Evolutionary conservation across 1,140 invertebrate species (phyloP).

Genomic region (Antheraea pernyi): DNA sequence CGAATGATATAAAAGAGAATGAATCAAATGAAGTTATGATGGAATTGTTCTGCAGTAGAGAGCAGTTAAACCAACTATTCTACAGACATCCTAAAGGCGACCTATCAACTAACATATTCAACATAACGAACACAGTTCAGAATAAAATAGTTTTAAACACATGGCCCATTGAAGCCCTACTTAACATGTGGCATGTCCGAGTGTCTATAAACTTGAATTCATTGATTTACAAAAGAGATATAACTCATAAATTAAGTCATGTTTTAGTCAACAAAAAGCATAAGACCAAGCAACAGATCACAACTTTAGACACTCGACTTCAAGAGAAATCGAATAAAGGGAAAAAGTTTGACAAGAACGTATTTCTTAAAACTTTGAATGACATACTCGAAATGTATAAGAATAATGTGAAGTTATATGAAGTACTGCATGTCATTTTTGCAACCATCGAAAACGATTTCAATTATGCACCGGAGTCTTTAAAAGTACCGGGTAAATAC

Average conservation of each 20-base stretch:
- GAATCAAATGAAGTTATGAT: constrained; percentile 29
- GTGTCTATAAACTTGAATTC: neutral
- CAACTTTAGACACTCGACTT: constrained; percentile 25
- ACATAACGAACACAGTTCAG: constrained; percentile 17
- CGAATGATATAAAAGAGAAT: neutral
- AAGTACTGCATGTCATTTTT: neutral
- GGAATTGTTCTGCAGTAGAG: constrained; percentile 43
- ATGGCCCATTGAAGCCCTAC: constrained; percentile 1
- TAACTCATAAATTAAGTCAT: constrained; percentile 37
- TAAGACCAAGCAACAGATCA: neutral
- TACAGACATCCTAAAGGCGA: constrained; percentile 34
- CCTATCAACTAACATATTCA: constrained; percentile 45
- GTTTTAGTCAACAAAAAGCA: constrained; percentile 43
- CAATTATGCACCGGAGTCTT: neutral
- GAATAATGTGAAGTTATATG: neutral
- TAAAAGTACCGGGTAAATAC: constrained; percentile 23
- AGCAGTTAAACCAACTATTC: constrained; percentile 50
- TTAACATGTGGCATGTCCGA: constrained; percentile 3
- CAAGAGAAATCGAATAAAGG: constrained; percentile 21
- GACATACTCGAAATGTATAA: neutral
- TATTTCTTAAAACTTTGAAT: neutral
- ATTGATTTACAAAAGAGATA: constrained; percentile 23
- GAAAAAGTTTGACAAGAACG: constrained; percentile 2
- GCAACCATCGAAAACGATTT: constrained; percentile 34
- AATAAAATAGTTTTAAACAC: neutral